Evolutionary conservation across 1,140 invertebrate species (phyloP), one percentile per base, ranked within the genome.

Genomic region (Drosophila sp.): DNA sequence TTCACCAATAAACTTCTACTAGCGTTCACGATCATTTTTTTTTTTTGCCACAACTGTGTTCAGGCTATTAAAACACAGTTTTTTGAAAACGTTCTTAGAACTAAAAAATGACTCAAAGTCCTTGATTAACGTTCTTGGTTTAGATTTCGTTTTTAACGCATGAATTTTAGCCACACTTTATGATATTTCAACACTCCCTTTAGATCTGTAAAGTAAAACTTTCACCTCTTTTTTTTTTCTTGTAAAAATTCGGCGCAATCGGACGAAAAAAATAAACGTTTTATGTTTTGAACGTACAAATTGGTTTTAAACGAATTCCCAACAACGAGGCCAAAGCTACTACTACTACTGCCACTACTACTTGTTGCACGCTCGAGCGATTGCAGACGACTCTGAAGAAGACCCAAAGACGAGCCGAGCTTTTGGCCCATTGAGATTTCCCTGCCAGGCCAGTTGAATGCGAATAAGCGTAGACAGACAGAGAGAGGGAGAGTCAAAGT

Each of bases 361-460:
- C 79, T 69, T 87, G 83, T 87, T 87, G 84, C 83, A 87, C 84
- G 83, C 84, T 89, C 72, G 83, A 87, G 76, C 84, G 79, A 76
- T 73, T 69, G 60, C 76, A 74, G 73, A 76, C 73, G 79, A 68
- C 79, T 78, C 69, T 62, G 57, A 27, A 58, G 58, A 27, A 60
- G 33, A 40, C 32, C 44, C 63, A 5, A 38, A 41, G 62, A 47
- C 68, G 65, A 54, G 54, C n/a, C 58, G 33, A 33, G 11, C 50
- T 25, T 54, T 66, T 66, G 72, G 55, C 73, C 65, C 69, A 76
- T 44, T 70, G 7, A 50, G 73, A 76, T 76, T 76, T 76, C 73
- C 73, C 73, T 63, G 54, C 72, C 17, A 17, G 17, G 30, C 27
- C 29, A 25, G 29, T 3, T 27, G 58, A 60, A 60, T 61, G 60